Evolutionary conservation across 2,888 invertebrate genomes (phyloP), one percentile per base, ranked within the genome.

Genomic region (Dicycla oo): DNA sequence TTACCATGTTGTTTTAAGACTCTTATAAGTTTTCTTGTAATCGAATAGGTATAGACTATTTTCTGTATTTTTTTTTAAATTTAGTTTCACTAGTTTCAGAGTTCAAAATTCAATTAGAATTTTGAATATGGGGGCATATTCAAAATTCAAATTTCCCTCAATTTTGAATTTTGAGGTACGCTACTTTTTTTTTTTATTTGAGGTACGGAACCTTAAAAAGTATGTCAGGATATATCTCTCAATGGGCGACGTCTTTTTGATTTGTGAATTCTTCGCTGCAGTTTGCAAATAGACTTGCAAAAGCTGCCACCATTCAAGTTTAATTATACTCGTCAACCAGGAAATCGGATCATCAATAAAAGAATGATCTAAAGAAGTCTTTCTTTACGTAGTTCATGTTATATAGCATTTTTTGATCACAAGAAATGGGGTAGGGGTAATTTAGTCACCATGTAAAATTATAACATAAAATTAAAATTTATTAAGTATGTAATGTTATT

Each of bases 381-480:
- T 26, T 8, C 15, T 47, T n/a, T n/a, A 10, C 0, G 5, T n/a
- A 30, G 13, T 30, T 45, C 20, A 40, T 57, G n/a, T 30, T 53
- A 38, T 30, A 61, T 45, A 45, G 5, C 2, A 61, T 40, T 11
- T 26, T n/a, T 18, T 45, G n/a, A 5, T 40, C 10, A 47, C 7
- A 57, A 58, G 30, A 18, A 65, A 51, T 53, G 15, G n/a, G n/a
- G n/a, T n/a, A n/a, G n/a, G n/a, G n/a, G n/a, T 30, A 30, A 3
- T 30, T 51, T 73, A 69, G 40, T 73, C 56, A 58, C 47, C 51
- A 40, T 60, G 63, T 34, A 58, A 73, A 3, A 34, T 34, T 34
- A 70, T n/a, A 73, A 51, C 34, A n/a, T 26, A 43, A 57, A 64
- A 75, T 71, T 81, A 63, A 53, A 56, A 23, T 67, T 56, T 43